phyloP scores from a whole-genome alignment of 1,140 invertebrate species.

The Dryas iulia region DNA sequence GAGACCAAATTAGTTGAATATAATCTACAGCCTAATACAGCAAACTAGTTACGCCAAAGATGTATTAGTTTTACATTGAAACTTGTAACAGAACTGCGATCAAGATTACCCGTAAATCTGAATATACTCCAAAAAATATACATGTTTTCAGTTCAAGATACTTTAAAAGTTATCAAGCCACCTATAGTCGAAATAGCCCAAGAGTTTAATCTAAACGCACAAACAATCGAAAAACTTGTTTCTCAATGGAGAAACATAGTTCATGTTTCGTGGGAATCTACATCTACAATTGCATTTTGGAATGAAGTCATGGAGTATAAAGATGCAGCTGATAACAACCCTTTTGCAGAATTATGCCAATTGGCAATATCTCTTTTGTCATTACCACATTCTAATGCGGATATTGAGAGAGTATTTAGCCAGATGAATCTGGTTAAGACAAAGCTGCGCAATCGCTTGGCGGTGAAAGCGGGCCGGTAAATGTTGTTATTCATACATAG shows the following conservation, averaged over 20 bases:
- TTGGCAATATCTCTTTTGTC: no score
- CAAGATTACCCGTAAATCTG: slow-evolving; percentile 34
- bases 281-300: slow-evolving; percentile 31
- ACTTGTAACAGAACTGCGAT: slow-evolving; percentile 31
- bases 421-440: no score
- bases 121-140: slow-evolving; percentile 32
- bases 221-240: slow-evolving; percentile 29
- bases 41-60: slow-evolving; percentile 26
- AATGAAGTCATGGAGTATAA: no score
- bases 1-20: slow-evolving; percentile 36
- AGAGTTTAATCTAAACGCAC: slow-evolving; percentile 29
- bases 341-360: no score
- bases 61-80: slow-evolving; percentile 35
- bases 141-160: slow-evolving; percentile 37
- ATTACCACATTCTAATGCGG: no score
- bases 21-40: slow-evolving; percentile 20
- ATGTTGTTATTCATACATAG: no score
- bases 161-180: slow-evolving; percentile 33
- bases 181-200: slow-evolving; percentile 22
- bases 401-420: no score
- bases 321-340: no score
- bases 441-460: no score
- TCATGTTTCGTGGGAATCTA: slow-evolving; percentile 23
- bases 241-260: slow-evolving; percentile 37
- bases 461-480: no score